Conservation (phyloP, 2,888 invertebrate genomes). For the Epinotia ramella region DNA sequence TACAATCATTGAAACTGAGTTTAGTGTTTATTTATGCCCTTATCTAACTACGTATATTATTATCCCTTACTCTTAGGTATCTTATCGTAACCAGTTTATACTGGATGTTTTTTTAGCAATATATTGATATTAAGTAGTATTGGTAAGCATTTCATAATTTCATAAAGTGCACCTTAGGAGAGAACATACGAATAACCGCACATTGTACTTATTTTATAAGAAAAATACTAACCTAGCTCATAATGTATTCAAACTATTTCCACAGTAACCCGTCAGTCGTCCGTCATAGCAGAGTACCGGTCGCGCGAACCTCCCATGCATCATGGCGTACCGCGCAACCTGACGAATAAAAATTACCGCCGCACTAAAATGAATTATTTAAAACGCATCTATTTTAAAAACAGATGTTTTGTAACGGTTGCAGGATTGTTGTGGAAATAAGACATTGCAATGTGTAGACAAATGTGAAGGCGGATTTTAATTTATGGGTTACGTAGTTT, state of each 20-base stretch:
- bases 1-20: no score
- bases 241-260: constrained; percentile 32
- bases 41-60: no score
- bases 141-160: no score
- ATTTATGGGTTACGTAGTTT: background rate
- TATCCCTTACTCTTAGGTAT: no score
- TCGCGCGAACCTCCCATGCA: constrained; percentile 73
- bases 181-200: no score
- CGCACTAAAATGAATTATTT: constrained; percentile 50
- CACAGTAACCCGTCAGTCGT: constrained; percentile 20
- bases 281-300: constrained; percentile 61
- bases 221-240: constrained; percentile 9
- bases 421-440: constrained; percentile 11
- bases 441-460: background rate
- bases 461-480: background rate
- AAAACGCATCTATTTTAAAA: constrained; percentile 54
- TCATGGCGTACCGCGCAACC: constrained; percentile 59
- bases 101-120: no score
- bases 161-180: no score
- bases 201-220: background rate
- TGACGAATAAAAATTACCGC: constrained; percentile 71
- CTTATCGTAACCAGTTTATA: no score
- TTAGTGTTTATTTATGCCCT: no score
- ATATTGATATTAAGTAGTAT: no score
- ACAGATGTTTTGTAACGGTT: constrained; percentile 48